A percentile compares a stretch with the other conserved stretches of the same genome.
Evolutionary conservation across 1,140 invertebrate species (phyloP).

Genomic region (Lysiphlebus fabarum): DNA sequence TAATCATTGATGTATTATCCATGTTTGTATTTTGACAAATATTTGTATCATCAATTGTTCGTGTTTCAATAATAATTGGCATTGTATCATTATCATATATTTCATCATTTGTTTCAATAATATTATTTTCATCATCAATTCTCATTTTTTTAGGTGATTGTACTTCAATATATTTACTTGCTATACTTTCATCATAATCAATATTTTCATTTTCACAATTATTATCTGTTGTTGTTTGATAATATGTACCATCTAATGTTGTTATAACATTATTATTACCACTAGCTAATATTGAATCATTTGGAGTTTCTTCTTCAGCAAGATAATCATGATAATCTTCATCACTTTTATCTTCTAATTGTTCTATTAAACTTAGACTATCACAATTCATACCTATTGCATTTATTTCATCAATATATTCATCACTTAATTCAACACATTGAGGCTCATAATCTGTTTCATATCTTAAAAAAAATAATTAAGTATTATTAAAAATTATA

Average conservation of each 20-base stretch:
- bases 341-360: slow-evolving; percentile 46
- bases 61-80: neutral
- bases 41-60: neutral
- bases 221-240: no score
- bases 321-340: slow-evolving; percentile 51
- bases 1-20: neutral
- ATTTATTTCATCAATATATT: slow-evolving; percentile 48
- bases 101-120: slow-evolving; percentile 1
- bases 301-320: slow-evolving; percentile 41
- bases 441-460: slow-evolving; percentile 44
- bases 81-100: neutral
- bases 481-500: no score
- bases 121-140: slow-evolving; percentile 5
- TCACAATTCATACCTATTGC: slow-evolving; percentile 37
- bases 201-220: slow-evolving; percentile 15
- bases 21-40: neutral
- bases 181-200: slow-evolving; percentile 39
- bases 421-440: slow-evolving; percentile 44
- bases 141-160: slow-evolving; percentile 35
- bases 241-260: slow-evolving; percentile 19
- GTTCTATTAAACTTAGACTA: slow-evolving; percentile 43
- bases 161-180: slow-evolving; percentile 47
- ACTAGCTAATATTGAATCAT: slow-evolving; percentile 28
- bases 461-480: slow-evolving; percentile 33
- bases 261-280: slow-evolving; percentile 24